Conservation (phyloP, 2,888 invertebrate species). For the Pelosia muscerda region DNA sequence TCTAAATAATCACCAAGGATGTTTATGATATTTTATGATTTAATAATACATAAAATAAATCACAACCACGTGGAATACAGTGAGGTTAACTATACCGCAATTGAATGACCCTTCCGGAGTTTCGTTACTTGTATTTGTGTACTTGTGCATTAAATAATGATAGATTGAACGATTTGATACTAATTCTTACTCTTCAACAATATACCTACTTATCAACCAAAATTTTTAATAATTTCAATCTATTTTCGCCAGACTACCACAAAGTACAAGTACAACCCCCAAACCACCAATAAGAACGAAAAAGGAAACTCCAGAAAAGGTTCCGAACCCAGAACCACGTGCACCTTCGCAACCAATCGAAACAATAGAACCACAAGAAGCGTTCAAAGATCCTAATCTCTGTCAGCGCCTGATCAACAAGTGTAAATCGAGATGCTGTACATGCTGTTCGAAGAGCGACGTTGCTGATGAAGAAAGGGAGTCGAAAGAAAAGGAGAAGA, state of each 20-base stretch:
- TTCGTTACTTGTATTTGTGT: background rate
- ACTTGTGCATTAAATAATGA: background rate
- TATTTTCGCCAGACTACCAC: conserved; percentile 70
- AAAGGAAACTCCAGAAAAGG: conserved; percentile 42
- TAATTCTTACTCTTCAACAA: background rate
- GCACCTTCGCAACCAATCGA: conserved; percentile 45
- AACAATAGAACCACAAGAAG: conserved; percentile 34
- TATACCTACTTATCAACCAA: background rate
- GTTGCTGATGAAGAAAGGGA: conserved; percentile 60
- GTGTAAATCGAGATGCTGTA: conserved; percentile 80
- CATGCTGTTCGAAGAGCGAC: conserved; percentile 76
- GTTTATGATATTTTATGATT: background rate
- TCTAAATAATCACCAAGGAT: background rate
- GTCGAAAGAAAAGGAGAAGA: conserved; percentile 42
- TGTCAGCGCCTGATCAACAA: conserved; percentile 76
- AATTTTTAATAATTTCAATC: background rate
- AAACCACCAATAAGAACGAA: conserved; percentile 77
- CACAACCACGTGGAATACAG: background rate
- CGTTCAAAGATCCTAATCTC: conserved; percentile 69
- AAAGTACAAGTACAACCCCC: conserved; percentile 82
- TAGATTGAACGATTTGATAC: background rate
- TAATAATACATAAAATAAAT: background rate
- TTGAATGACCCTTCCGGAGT: background rate
- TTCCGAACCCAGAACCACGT: conserved; percentile 13
- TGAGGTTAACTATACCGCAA: background rate